These are phyloP conservation scores for Chesias legatella DNA, from an alignment of 2,888 invertebrate species.

Conservation along the genomic window DNA sequence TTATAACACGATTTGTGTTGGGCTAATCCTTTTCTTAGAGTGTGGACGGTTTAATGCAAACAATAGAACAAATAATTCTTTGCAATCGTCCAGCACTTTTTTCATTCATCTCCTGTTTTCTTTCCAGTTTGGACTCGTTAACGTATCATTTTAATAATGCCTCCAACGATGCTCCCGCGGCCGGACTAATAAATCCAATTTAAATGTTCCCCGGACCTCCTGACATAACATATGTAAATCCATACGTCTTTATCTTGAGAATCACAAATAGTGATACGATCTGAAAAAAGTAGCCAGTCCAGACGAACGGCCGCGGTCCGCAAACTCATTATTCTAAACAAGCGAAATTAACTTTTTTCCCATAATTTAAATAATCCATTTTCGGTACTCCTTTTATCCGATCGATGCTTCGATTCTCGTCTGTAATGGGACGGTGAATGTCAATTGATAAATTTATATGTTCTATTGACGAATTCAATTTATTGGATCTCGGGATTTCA, in stretches of 20 bases:
- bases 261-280: constrained; percentile 70
- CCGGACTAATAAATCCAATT: constrained; percentile 78
- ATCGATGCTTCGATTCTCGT: constrained; percentile 27
- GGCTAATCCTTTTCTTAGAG: constrained; percentile 54
- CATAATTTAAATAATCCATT: constrained; percentile 71
- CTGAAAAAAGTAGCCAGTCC: constrained; percentile 60
- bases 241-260: constrained; percentile 77
- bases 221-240: constrained; percentile 79
- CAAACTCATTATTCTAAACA: constrained; percentile 73
- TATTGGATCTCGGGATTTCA: constrained; percentile 49
- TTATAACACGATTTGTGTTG: constrained; percentile 67
- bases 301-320: constrained; percentile 74
- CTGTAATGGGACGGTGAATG: constrained; percentile 57
- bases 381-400: constrained; percentile 27
- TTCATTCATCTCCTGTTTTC: constrained; percentile 11
- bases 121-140: constrained; percentile 29
- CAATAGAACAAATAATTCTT: constrained; percentile 10
- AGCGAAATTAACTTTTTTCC: constrained; percentile 76
- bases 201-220: constrained; percentile 70
- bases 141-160: constrained; percentile 43
- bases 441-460: constrained; percentile 66
- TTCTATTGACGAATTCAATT: constrained; percentile 67
- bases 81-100: constrained; percentile 10
- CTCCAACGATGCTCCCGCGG: constrained; percentile 61
- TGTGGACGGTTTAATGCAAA: constrained; percentile 49